These are phyloP conservation scores for Melikaiella ostensackeni DNA, from an alignment of 2,888 invertebrate genomes.

Conservation along the genomic window DNA sequence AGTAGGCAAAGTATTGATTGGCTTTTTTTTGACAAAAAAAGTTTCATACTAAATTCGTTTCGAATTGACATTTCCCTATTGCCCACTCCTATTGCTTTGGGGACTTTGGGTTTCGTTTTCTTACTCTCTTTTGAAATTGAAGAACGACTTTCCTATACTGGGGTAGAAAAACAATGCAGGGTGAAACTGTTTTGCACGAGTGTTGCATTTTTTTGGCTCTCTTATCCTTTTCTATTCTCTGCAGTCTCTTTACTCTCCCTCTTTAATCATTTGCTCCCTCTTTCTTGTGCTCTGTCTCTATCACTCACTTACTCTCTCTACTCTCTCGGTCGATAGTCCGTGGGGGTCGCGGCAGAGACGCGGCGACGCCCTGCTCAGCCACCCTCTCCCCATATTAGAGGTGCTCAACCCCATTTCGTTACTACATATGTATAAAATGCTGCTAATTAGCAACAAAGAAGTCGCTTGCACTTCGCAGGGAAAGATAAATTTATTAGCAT, in stretches of 20 bases:
- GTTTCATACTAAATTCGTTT: not conserved
- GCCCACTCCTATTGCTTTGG: not conserved
- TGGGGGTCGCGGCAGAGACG: constrained; percentile 74
- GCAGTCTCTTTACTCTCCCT: constrained; percentile 25
- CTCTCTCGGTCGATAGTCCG: constrained; percentile 75
- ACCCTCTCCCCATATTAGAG: constrained; percentile 70
- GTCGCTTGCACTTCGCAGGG: not conserved
- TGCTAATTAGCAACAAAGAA: not conserved
- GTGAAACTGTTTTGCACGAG: constrained; percentile 58
- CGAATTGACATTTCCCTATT: constrained; percentile 8
- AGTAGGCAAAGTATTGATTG: not conserved
- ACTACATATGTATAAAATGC: not conserved
- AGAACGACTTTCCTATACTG: constrained; percentile 37
- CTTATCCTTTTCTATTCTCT: constrained; percentile 2
- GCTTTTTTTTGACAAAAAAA: not conserved
- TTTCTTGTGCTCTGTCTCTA: constrained; percentile 34
- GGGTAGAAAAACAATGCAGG: constrained; percentile 51
- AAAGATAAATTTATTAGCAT: not conserved
- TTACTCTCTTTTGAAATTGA: constrained; percentile 38
- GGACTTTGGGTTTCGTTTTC: constrained; percentile 39
- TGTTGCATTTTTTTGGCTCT: constrained; percentile 21
- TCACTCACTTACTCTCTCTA: constrained; percentile 57
- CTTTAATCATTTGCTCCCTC: constrained; percentile 30
- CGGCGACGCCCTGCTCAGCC: constrained; percentile 76
- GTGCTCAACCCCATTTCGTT: constrained; percentile 68